phyloP scores from a whole-genome alignment of 2,888 invertebrate genomes.

The Andrena fulva region DNA sequence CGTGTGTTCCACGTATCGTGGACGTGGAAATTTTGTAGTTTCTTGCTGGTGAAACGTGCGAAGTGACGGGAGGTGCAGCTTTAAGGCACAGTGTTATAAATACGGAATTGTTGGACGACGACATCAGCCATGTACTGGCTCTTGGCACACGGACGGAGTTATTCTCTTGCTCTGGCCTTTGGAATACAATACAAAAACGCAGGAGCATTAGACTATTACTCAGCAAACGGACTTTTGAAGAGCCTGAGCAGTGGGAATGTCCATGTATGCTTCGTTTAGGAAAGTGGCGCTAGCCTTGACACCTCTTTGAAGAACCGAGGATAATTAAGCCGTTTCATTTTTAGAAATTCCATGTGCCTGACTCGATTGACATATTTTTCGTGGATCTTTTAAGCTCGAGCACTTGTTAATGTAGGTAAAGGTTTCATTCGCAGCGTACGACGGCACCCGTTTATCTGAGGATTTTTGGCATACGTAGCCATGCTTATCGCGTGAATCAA shows the following conservation, averaged over 20 bases:
- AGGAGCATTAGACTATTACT: conserved; percentile 4
- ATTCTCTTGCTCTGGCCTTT: not conserved
- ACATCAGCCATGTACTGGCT: conserved; percentile 1
- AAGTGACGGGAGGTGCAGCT: not conserved
- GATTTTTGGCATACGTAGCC: conserved; percentile 2
- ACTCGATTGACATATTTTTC: not conserved
- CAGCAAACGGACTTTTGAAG: not conserved
- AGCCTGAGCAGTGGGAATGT: not conserved
- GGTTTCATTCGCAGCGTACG: not conserved
- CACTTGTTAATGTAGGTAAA: no score
- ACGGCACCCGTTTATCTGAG: not conserved
- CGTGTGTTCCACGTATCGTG: not conserved
- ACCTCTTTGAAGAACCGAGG: not conserved
- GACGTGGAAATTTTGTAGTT: not conserved
- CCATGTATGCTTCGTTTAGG: not conserved
- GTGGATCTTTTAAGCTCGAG: not conserved
- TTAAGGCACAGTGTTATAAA: conserved; percentile 18
- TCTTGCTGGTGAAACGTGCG: not conserved
- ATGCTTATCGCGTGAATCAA: conserved; percentile 10
- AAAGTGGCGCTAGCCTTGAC: not conserved
- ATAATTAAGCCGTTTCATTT: not conserved
- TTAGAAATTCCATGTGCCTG: not conserved
- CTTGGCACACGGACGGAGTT: conserved; percentile 3
- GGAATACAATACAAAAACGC: not conserved
- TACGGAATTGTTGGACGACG: conserved; percentile 20